A percentile compares a stretch with the other conserved stretches of the same genome.
Conservation (phyloP, 2,113 vertebrate genomes). For the Naja naja region DNA sequence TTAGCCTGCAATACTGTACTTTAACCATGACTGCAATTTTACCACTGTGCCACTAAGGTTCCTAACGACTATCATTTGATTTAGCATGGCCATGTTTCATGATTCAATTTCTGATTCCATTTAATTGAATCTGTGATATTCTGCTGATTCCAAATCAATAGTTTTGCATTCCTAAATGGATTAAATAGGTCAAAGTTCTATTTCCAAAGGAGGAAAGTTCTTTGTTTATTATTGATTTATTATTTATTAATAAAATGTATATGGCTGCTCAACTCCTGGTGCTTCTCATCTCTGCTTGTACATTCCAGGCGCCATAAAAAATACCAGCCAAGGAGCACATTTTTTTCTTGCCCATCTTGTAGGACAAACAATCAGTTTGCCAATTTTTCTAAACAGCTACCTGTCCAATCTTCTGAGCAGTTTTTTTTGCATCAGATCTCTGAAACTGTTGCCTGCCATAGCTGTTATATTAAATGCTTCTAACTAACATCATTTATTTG, state of each 20-base stretch:
- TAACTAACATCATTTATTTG: constrained; percentile 3
- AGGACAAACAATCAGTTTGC: not conserved
- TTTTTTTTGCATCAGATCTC: not conserved
- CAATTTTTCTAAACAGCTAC: not conserved
- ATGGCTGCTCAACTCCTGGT: not conserved
- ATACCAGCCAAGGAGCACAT: not conserved
- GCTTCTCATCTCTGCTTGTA: not conserved
- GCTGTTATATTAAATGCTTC: not conserved
- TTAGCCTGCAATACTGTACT: not conserved
- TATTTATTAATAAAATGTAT: not conserved
- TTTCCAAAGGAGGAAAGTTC: not conserved
- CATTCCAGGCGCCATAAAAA: not conserved
- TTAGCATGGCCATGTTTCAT: not conserved
- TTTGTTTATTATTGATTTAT: not conserved
- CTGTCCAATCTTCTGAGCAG: not conserved
- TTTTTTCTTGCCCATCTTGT: not conserved
- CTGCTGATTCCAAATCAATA: not conserved
- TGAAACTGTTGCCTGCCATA: not conserved
- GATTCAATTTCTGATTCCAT: not conserved
- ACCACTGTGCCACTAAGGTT: not conserved
- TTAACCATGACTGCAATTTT: not conserved
- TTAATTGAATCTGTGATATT: not conserved
- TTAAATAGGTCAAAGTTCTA: not conserved
- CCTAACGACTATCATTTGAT: not conserved
- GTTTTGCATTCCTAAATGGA: not conserved